A percentile compares a stretch with the other conserved stretches of the same genome.
Evolutionary conservation across 2,888 invertebrate species (phyloP).

Genomic region (Ditylenchus weischeri): DNA sequence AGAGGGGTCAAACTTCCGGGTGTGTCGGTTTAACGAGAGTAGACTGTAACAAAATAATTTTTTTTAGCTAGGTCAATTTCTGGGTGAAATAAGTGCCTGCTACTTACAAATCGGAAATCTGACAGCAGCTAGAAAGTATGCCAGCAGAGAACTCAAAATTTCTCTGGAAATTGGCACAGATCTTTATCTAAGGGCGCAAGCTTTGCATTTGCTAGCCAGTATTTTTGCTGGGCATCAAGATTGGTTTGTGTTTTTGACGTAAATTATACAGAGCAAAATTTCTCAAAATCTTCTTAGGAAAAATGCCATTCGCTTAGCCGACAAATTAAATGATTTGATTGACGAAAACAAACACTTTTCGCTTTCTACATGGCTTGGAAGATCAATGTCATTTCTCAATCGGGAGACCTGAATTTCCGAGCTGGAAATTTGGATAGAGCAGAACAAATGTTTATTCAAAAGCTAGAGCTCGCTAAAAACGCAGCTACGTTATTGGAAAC

Average conservation of each 20-base stretch:
- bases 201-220: background rate
- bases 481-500: slow-evolving; percentile 12
- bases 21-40: no score
- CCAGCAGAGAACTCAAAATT: background rate
- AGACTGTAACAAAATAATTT: no score
- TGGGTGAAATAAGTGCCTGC: slow-evolving; percentile 1
- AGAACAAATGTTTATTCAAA: slow-evolving; percentile 14
- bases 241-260: no score
- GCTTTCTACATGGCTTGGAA: no score
- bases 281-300: no score
- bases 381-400: background rate
- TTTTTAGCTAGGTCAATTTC: no score
- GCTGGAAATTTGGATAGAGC: slow-evolving; percentile 24
- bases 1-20: no score
- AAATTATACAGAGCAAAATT: no score
- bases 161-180: background rate
- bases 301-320: no score
- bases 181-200: background rate
- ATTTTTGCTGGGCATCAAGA: background rate
- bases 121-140: slow-evolving; percentile 2
- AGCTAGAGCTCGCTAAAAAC: slow-evolving; percentile 17
- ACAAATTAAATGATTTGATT: no score
- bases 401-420: slow-evolving; percentile 19
- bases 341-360: no score
- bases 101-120: background rate